Conservation (phyloP, 2,113 vertebrate species). For the Sakesphorus luctuosus region DNA sequence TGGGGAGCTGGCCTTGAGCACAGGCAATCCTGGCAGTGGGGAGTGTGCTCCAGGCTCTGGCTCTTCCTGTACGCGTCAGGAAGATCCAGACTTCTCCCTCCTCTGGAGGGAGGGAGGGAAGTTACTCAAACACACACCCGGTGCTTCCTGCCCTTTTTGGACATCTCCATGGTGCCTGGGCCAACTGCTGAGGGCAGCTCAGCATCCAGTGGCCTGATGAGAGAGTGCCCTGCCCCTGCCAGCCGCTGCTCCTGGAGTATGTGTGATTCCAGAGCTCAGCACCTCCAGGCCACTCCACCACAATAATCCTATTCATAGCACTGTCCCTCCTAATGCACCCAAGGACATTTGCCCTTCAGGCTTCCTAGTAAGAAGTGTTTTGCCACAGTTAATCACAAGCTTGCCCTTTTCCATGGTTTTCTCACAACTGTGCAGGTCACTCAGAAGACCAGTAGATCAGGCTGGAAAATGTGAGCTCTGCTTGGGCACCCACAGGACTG, state of each 20-base stretch:
- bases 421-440: background rate
- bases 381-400: background rate
- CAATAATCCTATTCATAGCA: background rate
- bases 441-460: background rate
- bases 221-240: background rate
- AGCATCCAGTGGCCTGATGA: background rate
- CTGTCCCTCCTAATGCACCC: background rate
- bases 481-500: background rate
- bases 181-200: background rate
- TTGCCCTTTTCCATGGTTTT: background rate
- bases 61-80: rapidly evolving
- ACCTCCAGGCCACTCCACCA: background rate
- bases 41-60: rapidly evolving
- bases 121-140: background rate
- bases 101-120: too few species aligned
- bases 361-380: background rate
- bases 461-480: background rate
- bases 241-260: background rate
- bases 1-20: background rate
- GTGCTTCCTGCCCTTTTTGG: background rate
- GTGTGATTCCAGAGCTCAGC: background rate
- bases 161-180: rapidly evolving
- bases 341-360: background rate
- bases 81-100: background rate
- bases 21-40: background rate